These are phyloP conservation scores for Daubentonia madagascariensis DNA, from an alignment of 2,113 vertebrate species.

Conservation along the genomic window DNA sequence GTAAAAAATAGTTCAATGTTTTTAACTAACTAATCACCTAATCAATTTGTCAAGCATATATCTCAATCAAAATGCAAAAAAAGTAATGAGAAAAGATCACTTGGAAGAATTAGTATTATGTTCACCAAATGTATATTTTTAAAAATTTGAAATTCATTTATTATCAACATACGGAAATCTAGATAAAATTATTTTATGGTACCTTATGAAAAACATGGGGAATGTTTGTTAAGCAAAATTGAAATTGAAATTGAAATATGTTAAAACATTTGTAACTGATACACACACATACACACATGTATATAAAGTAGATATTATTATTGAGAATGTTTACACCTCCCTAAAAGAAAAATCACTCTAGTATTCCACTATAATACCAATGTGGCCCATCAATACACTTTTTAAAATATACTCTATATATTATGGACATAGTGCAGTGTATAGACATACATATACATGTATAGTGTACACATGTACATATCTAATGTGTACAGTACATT, in stretches of 20 bases:
- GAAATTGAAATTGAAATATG: constrained; percentile 62
- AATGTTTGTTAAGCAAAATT: constrained; percentile 69
- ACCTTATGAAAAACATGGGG: constrained; percentile 61
- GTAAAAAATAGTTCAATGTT: constrained; percentile 47
- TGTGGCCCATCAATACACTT: constrained; percentile 31
- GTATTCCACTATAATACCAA: constrained; percentile 64
- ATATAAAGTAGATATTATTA: constrained; percentile 47
- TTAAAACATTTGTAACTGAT: constrained; percentile 55
- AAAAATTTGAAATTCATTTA: constrained; percentile 67
- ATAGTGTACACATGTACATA: neutral
- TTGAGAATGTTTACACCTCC: neutral
- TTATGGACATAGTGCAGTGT: neutral
- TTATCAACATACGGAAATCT: constrained; percentile 56
- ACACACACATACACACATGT: neutral
- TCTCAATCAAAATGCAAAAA: constrained; percentile 68
- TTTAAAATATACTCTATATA: neutral
- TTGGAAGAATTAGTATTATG: constrained; percentile 60
- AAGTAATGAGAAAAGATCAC: constrained; percentile 49
- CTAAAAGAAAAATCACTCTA: constrained; percentile 49
- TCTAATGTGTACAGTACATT: neutral
- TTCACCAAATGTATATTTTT: constrained; percentile 67
- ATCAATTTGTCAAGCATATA: constrained; percentile 62
- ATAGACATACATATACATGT: neutral
- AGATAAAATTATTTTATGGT: constrained; percentile 65
- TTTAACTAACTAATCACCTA: constrained; percentile 65